These are phyloP conservation scores for Xestia ashworthii DNA, from an alignment of 2,888 invertebrate species.

Conservation along the genomic window DNA sequence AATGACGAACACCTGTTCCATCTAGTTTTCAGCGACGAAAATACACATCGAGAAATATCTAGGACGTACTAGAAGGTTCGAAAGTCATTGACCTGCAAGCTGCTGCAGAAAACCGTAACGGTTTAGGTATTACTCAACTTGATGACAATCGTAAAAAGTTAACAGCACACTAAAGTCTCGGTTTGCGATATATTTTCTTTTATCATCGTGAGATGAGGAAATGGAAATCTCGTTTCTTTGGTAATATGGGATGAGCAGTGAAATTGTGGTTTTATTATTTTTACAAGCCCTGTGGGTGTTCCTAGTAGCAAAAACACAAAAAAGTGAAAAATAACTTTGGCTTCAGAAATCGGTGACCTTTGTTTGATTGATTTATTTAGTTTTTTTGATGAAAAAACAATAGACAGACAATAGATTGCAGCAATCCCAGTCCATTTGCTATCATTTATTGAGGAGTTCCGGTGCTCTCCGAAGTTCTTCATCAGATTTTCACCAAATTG, in stretches of 20 bases:
- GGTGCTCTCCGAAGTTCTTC: too few relatives aligned
- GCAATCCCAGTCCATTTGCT: too few relatives aligned
- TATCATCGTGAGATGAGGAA: constrained; percentile 36
- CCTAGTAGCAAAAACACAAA: too few relatives aligned
- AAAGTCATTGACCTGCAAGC: constrained; percentile 47
- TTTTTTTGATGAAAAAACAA: too few relatives aligned
- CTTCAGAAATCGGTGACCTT: too few relatives aligned
- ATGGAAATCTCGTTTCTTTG: constrained; percentile 15
- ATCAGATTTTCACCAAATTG: too few relatives aligned
- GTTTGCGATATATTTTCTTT: constrained; percentile 53
- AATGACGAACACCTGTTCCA: constrained; percentile 16
- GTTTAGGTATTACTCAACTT: constrained; percentile 60
- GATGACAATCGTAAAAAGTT: constrained; percentile 68
- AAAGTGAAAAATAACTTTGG: too few relatives aligned
- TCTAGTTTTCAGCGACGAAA: constrained; percentile 17
- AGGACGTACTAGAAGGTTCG: constrained; percentile 45
- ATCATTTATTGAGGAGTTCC: too few relatives aligned
- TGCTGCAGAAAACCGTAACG: constrained; percentile 34
- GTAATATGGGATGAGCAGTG: constrained; percentile 3
- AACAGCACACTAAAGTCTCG: constrained; percentile 61
- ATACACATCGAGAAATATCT: constrained; percentile 19
- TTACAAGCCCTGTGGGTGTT: not conserved
- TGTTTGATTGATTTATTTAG: too few relatives aligned
- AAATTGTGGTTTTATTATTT: constrained; percentile 11
- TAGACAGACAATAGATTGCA: too few relatives aligned